These are phyloP conservation scores for Trichogramma dendrolimi DNA, from an alignment of 2,888 invertebrate species.

Conservation along the genomic window DNA sequence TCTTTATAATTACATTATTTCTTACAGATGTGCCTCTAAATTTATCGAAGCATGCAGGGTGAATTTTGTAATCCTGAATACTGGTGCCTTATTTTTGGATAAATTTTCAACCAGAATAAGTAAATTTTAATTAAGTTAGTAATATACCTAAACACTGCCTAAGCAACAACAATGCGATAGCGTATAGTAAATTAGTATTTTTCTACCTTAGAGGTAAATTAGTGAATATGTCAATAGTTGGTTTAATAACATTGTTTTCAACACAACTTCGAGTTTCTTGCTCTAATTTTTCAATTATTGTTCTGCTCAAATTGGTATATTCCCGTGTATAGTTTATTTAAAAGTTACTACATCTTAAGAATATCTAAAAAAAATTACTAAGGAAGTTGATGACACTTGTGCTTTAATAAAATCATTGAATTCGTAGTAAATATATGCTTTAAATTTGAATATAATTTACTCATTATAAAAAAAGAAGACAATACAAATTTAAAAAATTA, in stretches of 20 bases:
- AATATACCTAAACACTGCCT: slow-evolving; percentile 48
- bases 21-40: slow-evolving; percentile 84
- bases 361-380: no score
- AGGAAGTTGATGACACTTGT: no score
- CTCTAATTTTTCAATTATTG: slow-evolving; percentile 7
- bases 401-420: no score
- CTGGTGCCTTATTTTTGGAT: slow-evolving; percentile 45
- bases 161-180: slow-evolving; percentile 51
- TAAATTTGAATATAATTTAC: no score
- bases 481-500: no score
- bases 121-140: slow-evolving; percentile 19
- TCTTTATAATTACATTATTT: slow-evolving; percentile 32
- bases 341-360: no score
- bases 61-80: slow-evolving; percentile 52
- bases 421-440: no score
- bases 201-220: slow-evolving; percentile 46
- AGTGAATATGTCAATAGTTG: slow-evolving; percentile 39
- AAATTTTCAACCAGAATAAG: slow-evolving; percentile 27
- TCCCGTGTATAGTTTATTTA: neutral
- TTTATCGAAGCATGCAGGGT: slow-evolving; percentile 77
- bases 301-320: slow-evolving; percentile 20
- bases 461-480: no score
- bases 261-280: slow-evolving; percentile 10
- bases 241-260: slow-evolving; percentile 31
- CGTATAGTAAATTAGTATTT: slow-evolving; percentile 45